These are phyloP conservation scores for Hemicentrotus pulcherrimus DNA, from an alignment of 35 echinoderm and acorn worm species.

Conservation along the genomic window DNA sequence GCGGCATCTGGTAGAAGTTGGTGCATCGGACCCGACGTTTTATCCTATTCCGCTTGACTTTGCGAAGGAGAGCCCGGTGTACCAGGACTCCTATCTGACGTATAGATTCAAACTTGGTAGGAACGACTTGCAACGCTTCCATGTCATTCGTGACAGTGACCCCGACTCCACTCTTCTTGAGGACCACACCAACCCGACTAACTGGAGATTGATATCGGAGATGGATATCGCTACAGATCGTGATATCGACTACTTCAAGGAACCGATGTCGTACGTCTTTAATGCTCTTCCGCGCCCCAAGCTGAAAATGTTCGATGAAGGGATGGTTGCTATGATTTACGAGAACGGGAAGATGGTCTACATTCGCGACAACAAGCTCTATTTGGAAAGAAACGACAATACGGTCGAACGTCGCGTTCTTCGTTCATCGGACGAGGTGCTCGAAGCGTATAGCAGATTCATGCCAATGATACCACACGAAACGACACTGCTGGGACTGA, in stretches of 20 bases:
- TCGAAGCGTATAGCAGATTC: background rate
- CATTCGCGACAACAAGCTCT: background rate
- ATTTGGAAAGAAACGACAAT: background rate
- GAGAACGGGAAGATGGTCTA: background rate
- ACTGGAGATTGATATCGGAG: background rate
- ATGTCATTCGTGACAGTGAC: background rate
- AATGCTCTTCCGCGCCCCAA: background rate
- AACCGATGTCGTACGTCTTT: slow-evolving; percentile 27
- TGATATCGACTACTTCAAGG: background rate
- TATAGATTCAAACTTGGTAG: slow-evolving; percentile 19
- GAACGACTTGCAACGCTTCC: background rate
- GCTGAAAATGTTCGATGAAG: background rate
- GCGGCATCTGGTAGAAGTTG: slow-evolving; percentile 22
- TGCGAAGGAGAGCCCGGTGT: background rate
- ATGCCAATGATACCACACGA: background rate
- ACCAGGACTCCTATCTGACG: background rate
- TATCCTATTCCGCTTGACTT: slow-evolving; percentile 34
- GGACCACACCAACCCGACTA: background rate
- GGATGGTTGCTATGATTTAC: background rate
- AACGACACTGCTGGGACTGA: background rate
- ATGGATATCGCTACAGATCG: background rate
- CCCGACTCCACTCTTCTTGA: background rate
- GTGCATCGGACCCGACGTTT: slow-evolving; percentile 42
- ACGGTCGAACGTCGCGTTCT: background rate
- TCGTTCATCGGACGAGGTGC: background rate